Base-by-base conservation (phyloP, 1,140 invertebrate species). In the Helicoverpa armigera region DNA sequence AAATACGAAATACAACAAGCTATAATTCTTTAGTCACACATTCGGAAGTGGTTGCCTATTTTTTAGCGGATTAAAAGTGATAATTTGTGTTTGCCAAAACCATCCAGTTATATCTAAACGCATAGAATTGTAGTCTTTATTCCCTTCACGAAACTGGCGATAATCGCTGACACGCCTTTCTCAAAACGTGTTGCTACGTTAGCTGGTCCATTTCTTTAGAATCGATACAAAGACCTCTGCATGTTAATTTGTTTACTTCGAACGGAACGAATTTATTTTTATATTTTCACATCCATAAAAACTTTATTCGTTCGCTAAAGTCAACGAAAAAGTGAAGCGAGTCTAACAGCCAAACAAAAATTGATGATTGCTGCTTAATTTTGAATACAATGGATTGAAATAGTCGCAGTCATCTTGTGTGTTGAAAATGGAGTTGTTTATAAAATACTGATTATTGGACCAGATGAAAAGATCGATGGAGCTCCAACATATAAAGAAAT, bases 201-300 rank as follows among this genome's bases (percentile, higher is more conserved):
- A n/a, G 23, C 53, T 70, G 63, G 65, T 58, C 76, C 65, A 79
- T 58, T 79, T 60, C 76, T 58, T 53, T 53, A 54, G 35, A 77
- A 53, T 77, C 75, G 61, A 77, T 77, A 77, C 75, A 65, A 67
- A 77, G 50, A 67, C 23, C 60, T 77, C 13, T 75, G n/a, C 16
- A 54, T 67, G 56, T 65, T 31, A 74, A 58, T 56, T 77, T 77
- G 75, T 67, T 67, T 77, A 77, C 73, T 61, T 75, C 73, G 58
- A 63, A 75, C 73, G 73, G 54, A 61, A 61, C 73, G 73, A 75
- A 61, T 75, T 75, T 75, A 75, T 75, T 75, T 73, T 75, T 75
- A 63, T 75, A 58, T 75, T 61, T 60, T 75, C 70, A 35, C 29
- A 50, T 50, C 14, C 31, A 48, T 54, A 61, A 60, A 75, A 75